A percentile compares a stretch with the other conserved stretches of the same genome.
Conservation (phyloP, 2,797 vertebrate species). For the Sternotherus odoratus region DNA sequence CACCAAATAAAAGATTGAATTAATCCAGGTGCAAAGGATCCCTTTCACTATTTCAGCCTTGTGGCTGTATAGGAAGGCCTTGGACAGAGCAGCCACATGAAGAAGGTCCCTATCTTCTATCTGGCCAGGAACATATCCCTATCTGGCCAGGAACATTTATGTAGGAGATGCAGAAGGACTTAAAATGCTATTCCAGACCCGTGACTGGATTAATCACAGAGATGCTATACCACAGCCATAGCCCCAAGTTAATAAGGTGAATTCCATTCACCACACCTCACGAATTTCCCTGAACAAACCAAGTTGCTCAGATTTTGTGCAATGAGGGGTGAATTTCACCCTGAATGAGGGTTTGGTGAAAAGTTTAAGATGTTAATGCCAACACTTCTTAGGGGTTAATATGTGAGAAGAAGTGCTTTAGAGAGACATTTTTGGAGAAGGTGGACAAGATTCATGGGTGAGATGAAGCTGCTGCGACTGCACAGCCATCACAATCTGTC, state of each 20-base stretch:
- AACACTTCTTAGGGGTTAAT: not conserved
- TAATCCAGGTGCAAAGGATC: not conserved
- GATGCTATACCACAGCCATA: not conserved
- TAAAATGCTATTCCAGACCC: not conserved
- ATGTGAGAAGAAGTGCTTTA: not conserved
- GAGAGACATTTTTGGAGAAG: not conserved
- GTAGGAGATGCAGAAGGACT: not conserved
- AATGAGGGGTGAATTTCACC: not conserved
- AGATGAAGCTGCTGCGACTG: accelerated
- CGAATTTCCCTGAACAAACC: not conserved
- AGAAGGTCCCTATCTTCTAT: too few relatives aligned
- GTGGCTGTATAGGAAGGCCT: not conserved
- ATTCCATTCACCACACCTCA: not conserved
- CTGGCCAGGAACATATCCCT: too few relatives aligned
- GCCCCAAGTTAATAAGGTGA: not conserved
- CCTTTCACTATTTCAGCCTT: not conserved
- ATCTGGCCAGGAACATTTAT: not conserved
- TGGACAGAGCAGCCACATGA: not conserved
- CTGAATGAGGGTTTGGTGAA: not conserved
- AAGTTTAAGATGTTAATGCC: not conserved
- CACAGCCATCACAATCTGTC: not conserved
- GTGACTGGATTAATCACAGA: not conserved
- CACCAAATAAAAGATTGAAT: not conserved
- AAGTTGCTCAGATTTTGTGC: not conserved
- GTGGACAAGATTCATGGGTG: not conserved